These are phyloP conservation scores for Psococerastis gibbosa DNA, from an alignment of 2,888 invertebrate genomes.

Conservation along the genomic window DNA sequence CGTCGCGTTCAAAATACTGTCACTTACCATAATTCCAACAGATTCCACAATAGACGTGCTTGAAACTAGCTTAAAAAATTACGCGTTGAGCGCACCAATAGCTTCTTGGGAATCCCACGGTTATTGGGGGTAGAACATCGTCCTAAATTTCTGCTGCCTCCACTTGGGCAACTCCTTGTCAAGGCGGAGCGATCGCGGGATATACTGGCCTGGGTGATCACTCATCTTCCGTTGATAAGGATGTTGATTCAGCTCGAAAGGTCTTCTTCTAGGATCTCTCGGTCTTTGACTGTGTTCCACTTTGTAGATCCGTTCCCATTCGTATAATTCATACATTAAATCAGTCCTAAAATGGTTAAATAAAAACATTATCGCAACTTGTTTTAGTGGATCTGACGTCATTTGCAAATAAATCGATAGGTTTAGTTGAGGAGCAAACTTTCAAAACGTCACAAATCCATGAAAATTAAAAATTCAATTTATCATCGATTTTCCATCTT, in stretches of 20 bases:
- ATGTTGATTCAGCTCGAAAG: conserved; percentile 46
- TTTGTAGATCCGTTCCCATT: conserved; percentile 72
- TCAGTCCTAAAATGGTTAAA: conserved; percentile 10
- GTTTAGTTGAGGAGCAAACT: no score
- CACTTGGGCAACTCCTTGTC: conserved; percentile 37
- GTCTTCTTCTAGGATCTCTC: conserved; percentile 45
- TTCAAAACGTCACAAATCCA: no score
- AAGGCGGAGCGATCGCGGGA: conserved; percentile 45
- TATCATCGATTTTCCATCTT: no score
- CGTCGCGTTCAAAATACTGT: no score
- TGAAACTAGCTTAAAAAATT: no score
- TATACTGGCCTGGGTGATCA: conserved; percentile 45
- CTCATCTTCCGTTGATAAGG: conserved; percentile 40
- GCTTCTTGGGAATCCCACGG: background rate
- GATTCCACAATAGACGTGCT: no score
- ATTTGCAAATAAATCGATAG: no score
- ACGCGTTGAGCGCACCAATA: no score
- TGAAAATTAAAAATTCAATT: no score
- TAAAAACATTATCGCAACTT: no score
- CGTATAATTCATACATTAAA: conserved; percentile 45
- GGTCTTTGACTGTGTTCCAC: conserved; percentile 42
- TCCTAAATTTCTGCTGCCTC: conserved; percentile 39
- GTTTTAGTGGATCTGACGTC: no score
- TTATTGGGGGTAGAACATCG: conserved; percentile 18
- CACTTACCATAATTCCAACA: no score